phyloP scores from a whole-genome alignment of 2,797 vertebrate species.

The Peromyscus attwateri region DNA sequence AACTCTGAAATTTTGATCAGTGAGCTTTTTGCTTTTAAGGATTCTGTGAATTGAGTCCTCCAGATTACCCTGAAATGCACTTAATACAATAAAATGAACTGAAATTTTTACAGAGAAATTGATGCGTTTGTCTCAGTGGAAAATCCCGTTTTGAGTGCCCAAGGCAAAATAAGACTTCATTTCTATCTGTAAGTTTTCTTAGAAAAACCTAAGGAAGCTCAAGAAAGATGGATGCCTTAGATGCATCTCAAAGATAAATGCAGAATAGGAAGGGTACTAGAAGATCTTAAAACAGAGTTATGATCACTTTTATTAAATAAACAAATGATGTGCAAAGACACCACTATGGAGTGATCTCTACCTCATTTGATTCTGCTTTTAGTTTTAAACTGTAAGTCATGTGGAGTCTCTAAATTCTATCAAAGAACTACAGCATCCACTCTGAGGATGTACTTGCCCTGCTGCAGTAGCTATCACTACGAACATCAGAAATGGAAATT shows the following conservation, averaged over 20 bases:
- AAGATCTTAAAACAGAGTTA: conserved; percentile 41
- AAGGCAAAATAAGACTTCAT: conserved; percentile 8
- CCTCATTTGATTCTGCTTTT: neutral
- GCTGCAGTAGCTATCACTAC: neutral
- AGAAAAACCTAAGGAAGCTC: neutral
- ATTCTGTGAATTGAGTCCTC: neutral
- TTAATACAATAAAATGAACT: neutral
- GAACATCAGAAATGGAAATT: neutral
- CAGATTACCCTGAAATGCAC: neutral
- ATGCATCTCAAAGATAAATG: neutral
- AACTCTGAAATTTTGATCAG: neutral
- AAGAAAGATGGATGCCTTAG: neutral
- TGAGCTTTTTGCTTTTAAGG: neutral
- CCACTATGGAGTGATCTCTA: neutral
- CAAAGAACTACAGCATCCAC: neutral
- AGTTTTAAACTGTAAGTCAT: neutral
- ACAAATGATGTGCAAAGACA: neutral
- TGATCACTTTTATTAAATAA: conserved; percentile 47
- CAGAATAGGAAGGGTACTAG: neutral
- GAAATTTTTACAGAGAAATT: neutral
- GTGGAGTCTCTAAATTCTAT: neutral
- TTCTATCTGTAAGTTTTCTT: neutral
- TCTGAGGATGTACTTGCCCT: neutral
- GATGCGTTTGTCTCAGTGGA: neutral
- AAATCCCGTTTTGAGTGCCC: conserved; percentile 29